Conservation (phyloP, 2,797 vertebrate species). For the Gastrophryne carolinensis region DNA sequence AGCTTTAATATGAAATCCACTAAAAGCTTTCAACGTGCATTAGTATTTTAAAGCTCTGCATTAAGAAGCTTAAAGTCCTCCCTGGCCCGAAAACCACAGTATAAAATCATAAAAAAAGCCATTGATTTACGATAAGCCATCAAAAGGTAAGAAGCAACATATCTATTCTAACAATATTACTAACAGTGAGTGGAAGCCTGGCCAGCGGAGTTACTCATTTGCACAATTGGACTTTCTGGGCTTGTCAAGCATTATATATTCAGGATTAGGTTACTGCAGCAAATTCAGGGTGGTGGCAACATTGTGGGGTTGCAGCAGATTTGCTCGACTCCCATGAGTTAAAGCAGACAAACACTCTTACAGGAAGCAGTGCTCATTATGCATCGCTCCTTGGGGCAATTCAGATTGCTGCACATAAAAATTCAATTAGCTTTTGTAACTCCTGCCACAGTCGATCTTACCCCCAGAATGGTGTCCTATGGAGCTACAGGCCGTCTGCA, state of each 20-base stretch:
- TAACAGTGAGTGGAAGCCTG: not conserved
- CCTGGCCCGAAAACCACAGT: slow-evolving; percentile 8
- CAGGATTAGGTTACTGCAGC: not conserved
- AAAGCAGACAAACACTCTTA: too few relatives aligned
- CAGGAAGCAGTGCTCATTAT: too few relatives aligned
- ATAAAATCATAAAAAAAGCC: slow-evolving; percentile 6
- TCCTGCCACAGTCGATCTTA: too few relatives aligned
- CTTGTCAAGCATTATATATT: not conserved
- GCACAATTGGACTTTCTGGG: not conserved
- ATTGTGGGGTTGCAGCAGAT: not conserved
- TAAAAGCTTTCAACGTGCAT: slow-evolving; percentile 41
- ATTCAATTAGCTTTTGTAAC: too few relatives aligned
- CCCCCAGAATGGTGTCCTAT: too few relatives aligned
- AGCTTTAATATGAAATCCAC: slow-evolving; percentile 34
- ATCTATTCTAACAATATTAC: slow-evolving; percentile 2
- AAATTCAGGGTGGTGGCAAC: not conserved
- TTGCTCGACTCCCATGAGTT: not conserved
- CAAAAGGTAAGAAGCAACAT: slow-evolving; percentile 1
- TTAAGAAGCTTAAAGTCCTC: slow-evolving; percentile 39
- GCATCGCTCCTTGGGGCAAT: too few relatives aligned
- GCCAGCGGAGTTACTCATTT: not conserved
- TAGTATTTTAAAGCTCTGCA: slow-evolving; percentile 31
- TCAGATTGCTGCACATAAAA: too few relatives aligned
- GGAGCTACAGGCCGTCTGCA: too few relatives aligned
- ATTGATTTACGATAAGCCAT: slow-evolving; percentile 36